Conservation (phyloP, 1,140 invertebrate genomes). For the Coelopa frigida region DNA sequence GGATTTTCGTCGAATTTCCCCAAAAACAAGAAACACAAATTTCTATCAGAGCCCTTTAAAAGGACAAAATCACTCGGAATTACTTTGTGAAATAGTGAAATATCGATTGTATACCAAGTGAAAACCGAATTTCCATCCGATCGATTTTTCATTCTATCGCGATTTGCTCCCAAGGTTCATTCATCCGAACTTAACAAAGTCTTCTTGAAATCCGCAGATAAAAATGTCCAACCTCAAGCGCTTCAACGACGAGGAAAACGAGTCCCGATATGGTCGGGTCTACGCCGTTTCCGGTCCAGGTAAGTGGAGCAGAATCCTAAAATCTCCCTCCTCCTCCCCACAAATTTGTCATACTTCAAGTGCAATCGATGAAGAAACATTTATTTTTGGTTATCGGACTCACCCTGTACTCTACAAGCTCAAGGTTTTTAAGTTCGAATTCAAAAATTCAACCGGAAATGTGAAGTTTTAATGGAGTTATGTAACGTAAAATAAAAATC, state of each 20-base stretch:
- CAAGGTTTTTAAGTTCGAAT: no score
- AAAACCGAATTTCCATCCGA: neutral
- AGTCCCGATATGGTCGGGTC: constrained; percentile 88
- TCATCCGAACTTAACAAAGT: neutral
- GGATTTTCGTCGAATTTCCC: neutral
- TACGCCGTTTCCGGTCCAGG: constrained; percentile 95
- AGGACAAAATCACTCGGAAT: no score
- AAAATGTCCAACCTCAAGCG: constrained; percentile 57
- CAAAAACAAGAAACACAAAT: neutral
- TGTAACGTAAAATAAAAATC: no score
- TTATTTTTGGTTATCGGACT: no score
- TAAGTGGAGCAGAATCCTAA: constrained; percentile 48
- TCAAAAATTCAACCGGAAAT: no score
- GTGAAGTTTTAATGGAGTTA: no score
- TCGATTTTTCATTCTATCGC: neutral
- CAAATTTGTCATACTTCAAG: no score
- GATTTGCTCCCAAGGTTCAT: neutral
- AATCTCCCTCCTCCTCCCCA: constrained; percentile 33
- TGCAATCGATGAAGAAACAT: no score
- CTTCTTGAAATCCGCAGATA: no score
- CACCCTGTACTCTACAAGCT: no score
- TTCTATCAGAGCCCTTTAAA: no score
- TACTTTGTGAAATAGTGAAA: no score
- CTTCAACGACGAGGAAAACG: constrained; percentile 78
- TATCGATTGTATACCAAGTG: neutral